Evolutionary conservation across 2,113 vertebrate species (phyloP), one percentile per base, ranked within the genome.

Genomic region (Tachysurus vachellii): DNA sequence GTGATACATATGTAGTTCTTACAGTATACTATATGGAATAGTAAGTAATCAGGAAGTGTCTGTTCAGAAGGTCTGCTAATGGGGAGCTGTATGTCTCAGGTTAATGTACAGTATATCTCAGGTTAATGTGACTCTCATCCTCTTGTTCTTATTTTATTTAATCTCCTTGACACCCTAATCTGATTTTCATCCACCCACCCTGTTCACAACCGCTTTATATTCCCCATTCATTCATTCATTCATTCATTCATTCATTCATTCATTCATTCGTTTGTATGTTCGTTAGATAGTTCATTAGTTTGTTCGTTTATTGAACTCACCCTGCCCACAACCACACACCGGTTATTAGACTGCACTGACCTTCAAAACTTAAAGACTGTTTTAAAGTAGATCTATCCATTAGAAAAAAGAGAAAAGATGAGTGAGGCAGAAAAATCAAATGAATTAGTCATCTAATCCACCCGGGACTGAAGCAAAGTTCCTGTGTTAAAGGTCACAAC

Each of bases 391-490:
- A 59, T 28, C 64, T 82, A 70, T 86, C 66, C 31, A 81, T 82
- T 31, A 59, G 42, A 93, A 94, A 93, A 94, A 17, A 57, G 54
- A 94, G 93, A 92, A 93, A 94, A 54, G n/a, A 95, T 93, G 93
- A 93, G 93, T 94, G 88, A 82, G 91, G 56, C 19, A 81, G 56
- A 81, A 81, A 81, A 61, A 61, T 81, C 56, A 81, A 81, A 81
- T 61, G 79, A 81, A 81, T 81, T 61, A 92, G 93, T 91, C 93
- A 94, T 94, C 93, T 93, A 91, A 94, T 94, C 92, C 92, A 90
- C 93, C 92, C 92, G 92, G 94, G 95, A 96, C 94, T 94, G 93
- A 93, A 93, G 93, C 93, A 92, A 95, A 90, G 89, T 91, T 94
- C 89, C 31, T 54, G 92, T 93, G 94, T 94, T 93, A 94, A 92